These are phyloP conservation scores for Cyclina sinensis DNA, from an alignment of 1,140 invertebrate genomes.

Conservation along the genomic window DNA sequence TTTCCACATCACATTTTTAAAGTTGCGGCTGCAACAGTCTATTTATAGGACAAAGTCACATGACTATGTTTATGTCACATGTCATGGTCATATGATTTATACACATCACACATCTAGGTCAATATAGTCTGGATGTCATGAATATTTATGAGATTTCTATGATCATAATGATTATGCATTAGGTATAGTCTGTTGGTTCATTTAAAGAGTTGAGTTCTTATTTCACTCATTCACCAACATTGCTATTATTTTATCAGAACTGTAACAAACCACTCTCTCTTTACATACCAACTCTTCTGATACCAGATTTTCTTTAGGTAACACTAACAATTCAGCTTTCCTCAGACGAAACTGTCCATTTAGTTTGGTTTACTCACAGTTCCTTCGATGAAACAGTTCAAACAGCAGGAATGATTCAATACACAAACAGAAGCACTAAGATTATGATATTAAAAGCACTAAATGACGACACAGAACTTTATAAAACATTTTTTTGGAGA, in stretches of 20 bases:
- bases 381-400: neutral
- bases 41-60: conserved; percentile 35
- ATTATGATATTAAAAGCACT: conserved; percentile 33
- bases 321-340: no score
- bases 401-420: conserved; percentile 15
- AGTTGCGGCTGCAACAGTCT: conserved; percentile 42
- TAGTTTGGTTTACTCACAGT: neutral
- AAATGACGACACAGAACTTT: neutral
- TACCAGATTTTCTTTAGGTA: no score
- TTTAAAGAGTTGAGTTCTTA: no score
- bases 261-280: no score
- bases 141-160: conserved; percentile 55
- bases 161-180: conserved; percentile 53
- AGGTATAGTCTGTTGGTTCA: no score
- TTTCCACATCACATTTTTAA: conserved; percentile 45
- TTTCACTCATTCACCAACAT: no score
- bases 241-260: no score
- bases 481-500: neutral
- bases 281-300: no score
- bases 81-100: conserved; percentile 11
- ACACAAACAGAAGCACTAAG: neutral
- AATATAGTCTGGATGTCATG: conserved; percentile 44
- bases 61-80: conserved; percentile 17
- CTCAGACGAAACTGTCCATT: neutral
- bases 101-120: conserved; percentile 3